phyloP scores from a whole-genome alignment of 2,888 invertebrate genomes.

The Drosophila parthenogenetica region DNA sequence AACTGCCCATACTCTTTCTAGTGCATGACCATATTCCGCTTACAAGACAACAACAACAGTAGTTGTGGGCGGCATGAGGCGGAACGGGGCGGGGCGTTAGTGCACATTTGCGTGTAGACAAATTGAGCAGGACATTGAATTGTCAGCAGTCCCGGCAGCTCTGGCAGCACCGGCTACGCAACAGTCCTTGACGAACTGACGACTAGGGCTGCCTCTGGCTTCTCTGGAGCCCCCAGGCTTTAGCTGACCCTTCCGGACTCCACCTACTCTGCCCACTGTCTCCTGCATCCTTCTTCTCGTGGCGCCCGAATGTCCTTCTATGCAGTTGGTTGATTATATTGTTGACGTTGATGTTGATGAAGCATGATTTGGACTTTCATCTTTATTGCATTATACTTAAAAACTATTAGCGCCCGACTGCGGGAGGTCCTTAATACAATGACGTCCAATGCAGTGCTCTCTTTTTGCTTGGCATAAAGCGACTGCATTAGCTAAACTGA shows the following conservation, averaged over 20 bases:
- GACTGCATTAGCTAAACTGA: slow-evolving; percentile 66
- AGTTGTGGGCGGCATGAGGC: slow-evolving; percentile 25
- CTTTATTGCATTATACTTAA: slow-evolving; percentile 82
- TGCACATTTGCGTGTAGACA: slow-evolving; percentile 75
- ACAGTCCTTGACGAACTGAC: slow-evolving; percentile 61
- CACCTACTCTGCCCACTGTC: too few species aligned
- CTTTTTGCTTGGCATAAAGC: slow-evolving; percentile 34
- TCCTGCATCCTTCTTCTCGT: neutral
- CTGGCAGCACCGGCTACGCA: slow-evolving; percentile 54
- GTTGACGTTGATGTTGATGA: slow-evolving; percentile 81
- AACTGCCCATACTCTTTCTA: slow-evolving; percentile 8
- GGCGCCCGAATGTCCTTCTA: slow-evolving; percentile 26
- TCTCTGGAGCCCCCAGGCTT: neutral
- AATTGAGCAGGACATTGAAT: slow-evolving; percentile 81
- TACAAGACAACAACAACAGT: slow-evolving; percentile 41
- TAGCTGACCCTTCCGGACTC: too few species aligned
- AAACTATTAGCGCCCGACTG: slow-evolving; percentile 75
- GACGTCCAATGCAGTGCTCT: slow-evolving; percentile 24
- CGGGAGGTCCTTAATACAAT: slow-evolving; percentile 24
- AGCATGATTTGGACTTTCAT: slow-evolving; percentile 80
- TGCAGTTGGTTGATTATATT: slow-evolving; percentile 75
- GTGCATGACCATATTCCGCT: slow-evolving; percentile 6
- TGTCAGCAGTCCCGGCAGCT: slow-evolving; percentile 62
- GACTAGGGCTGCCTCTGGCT: slow-evolving; percentile 19
- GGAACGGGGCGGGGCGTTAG: slow-evolving; percentile 18